These are phyloP conservation scores for Gymnobelideus leadbeateri DNA, from an alignment of 2,113 vertebrate species.

Conservation along the genomic window DNA sequence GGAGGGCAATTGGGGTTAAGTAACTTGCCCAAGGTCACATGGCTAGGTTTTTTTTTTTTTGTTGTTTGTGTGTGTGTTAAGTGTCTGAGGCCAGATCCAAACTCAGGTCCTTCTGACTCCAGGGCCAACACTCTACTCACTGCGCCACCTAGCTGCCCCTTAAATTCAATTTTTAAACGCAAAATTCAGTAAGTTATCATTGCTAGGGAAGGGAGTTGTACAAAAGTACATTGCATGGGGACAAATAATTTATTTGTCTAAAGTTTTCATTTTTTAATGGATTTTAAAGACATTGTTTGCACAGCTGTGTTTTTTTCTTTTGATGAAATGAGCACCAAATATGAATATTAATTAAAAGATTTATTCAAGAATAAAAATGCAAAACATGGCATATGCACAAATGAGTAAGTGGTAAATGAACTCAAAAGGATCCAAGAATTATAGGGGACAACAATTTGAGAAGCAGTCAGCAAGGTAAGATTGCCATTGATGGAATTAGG, in stretches of 20 bases:
- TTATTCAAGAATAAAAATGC: background rate
- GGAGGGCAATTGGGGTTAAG: no score
- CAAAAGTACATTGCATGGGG: background rate
- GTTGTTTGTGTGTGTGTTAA: no score
- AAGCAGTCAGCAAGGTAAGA: background rate
- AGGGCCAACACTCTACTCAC: no score
- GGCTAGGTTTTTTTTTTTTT: no score
- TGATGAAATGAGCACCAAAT: conserved; percentile 59
- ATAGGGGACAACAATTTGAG: background rate
- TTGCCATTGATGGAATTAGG: background rate
- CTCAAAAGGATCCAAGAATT: background rate
- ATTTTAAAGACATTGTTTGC: conserved; percentile 57
- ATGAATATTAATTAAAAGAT: conserved; percentile 52
- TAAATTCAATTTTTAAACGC: background rate
- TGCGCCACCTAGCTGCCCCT: no score
- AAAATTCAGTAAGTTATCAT: conserved; percentile 40
- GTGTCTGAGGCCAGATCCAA: no score
- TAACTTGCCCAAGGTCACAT: no score
- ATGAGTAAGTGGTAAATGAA: background rate
- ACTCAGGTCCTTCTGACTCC: no score
- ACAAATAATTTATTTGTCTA: conserved; percentile 23
- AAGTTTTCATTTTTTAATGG: conserved; percentile 30
- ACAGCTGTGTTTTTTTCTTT: conserved; percentile 38
- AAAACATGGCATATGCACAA: background rate
- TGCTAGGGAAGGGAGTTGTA: background rate